These are phyloP conservation scores for Bombus pyrosoma DNA, from an alignment of 1,140 invertebrate genomes.

Conservation along the genomic window DNA sequence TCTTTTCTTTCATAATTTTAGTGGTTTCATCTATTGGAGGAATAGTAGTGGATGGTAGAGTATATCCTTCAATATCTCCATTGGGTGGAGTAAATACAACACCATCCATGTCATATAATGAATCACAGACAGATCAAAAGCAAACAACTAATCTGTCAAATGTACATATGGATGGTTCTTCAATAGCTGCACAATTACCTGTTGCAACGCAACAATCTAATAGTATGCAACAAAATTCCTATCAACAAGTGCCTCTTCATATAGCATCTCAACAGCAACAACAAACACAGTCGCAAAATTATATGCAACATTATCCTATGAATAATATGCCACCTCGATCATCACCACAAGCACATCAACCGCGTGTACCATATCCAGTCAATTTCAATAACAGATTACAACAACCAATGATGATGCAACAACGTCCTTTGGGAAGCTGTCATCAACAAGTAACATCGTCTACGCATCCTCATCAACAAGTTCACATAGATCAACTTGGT, in stretches of 20 bases:
- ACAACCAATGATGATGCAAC: conserved; percentile 75
- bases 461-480: conserved; percentile 81
- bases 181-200: conserved; percentile 60
- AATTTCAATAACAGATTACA: conserved; percentile 73
- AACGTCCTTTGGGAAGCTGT: conserved; percentile 73
- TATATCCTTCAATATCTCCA: conserved; percentile 83
- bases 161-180: conserved; percentile 63
- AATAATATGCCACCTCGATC: conserved; percentile 75
- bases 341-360: conserved; percentile 75
- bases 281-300: conserved; percentile 67
- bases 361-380: conserved; percentile 70
- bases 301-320: conserved; percentile 73
- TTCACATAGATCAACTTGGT: conserved; percentile 77
- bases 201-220: conserved; percentile 70
- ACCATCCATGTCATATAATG: conserved; percentile 69
- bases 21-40: conserved; percentile 88
- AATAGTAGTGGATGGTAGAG: conserved; percentile 90
- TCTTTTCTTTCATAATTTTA: conserved; percentile 70
- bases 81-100: conserved; percentile 76
- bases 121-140: conserved; percentile 75
- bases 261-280: conserved; percentile 62
- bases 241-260: conserved; percentile 67
- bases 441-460: conserved; percentile 82
- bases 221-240: conserved; percentile 66
- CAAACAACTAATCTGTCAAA: conserved; percentile 66